Evolutionary conservation across 1,140 invertebrate species (phyloP).

Genomic region (Triops longicaudatus): DNA sequence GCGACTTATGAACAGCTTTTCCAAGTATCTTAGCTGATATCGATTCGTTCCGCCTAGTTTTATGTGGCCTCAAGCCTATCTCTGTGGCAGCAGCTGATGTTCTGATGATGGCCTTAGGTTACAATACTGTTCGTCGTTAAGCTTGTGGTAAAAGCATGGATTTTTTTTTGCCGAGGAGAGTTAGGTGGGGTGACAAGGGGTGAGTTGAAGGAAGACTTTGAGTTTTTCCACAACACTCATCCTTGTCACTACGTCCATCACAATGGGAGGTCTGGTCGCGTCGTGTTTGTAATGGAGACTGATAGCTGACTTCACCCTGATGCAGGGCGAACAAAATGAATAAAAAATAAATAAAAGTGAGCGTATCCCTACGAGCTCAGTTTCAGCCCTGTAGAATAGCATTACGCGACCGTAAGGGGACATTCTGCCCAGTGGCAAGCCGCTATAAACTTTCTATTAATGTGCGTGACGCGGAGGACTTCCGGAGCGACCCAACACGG

Average conservation of each 20-base stretch:
- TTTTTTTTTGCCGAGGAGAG: not conserved
- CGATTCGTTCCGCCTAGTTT: not conserved
- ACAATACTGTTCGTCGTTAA: not conserved
- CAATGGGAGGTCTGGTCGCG: not conserved
- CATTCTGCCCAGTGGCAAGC: not conserved
- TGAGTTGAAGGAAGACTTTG: not conserved
- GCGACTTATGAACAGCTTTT: not conserved
- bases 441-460: not conserved
- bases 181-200: not conserved
- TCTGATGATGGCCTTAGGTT: not conserved
- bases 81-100: not conserved
- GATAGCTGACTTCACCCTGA: not conserved
- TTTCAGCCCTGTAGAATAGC: not conserved
- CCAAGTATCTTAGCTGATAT: not conserved
- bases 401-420: not conserved
- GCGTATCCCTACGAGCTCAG: not conserved
- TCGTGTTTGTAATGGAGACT: not conserved
- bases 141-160: not conserved
- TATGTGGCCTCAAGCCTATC: not conserved
- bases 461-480: constrained; percentile 2
- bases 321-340: not conserved
- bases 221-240: too few relatives aligned
- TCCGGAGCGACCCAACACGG: not conserved
- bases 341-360: not conserved
- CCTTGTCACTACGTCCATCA: not conserved